These are phyloP conservation scores for Neodiprion fabricii DNA, from an alignment of 1,140 invertebrate species.

Conservation along the genomic window DNA sequence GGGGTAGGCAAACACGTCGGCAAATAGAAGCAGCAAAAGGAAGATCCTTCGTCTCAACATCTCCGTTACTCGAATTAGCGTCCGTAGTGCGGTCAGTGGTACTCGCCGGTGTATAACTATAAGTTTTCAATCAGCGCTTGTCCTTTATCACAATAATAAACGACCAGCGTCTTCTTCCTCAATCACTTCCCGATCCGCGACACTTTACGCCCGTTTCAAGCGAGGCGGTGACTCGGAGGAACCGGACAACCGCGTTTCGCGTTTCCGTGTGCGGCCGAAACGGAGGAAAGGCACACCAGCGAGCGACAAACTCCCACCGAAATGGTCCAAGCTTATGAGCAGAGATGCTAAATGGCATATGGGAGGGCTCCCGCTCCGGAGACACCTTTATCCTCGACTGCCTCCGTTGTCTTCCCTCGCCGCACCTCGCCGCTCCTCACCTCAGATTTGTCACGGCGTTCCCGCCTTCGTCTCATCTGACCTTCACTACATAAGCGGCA, in stretches of 20 bases:
- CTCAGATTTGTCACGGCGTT: background rate
- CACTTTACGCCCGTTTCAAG: no score
- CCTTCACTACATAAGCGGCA: no score
- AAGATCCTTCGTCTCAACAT: slow-evolving; percentile 3
- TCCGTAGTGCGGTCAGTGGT: no score
- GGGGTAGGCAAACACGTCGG: slow-evolving; percentile 18
- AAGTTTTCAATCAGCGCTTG: no score
- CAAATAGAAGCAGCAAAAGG: slow-evolving; percentile 6
- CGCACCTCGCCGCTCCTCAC: no score
- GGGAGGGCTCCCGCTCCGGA: slow-evolving; percentile 46
- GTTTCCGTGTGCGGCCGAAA: background rate
- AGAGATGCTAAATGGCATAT: slow-evolving; percentile 50
- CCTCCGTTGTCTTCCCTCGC: background rate
- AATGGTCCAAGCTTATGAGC: slow-evolving; percentile 28
- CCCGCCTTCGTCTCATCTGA: background rate
- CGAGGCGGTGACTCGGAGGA: no score
- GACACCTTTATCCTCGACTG: slow-evolving; percentile 54
- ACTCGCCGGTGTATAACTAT: no score
- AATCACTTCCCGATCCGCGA: background rate
- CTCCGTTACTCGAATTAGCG: background rate
- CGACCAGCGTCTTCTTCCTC: background rate
- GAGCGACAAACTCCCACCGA: background rate
- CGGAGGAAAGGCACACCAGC: background rate
- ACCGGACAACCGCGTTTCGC: no score
- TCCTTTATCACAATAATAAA: background rate